Percentiles rank a stretch among this genome's conserved stretches.
Conservation (phyloP, 2,113 vertebrate species). For the Apus apus region DNA sequence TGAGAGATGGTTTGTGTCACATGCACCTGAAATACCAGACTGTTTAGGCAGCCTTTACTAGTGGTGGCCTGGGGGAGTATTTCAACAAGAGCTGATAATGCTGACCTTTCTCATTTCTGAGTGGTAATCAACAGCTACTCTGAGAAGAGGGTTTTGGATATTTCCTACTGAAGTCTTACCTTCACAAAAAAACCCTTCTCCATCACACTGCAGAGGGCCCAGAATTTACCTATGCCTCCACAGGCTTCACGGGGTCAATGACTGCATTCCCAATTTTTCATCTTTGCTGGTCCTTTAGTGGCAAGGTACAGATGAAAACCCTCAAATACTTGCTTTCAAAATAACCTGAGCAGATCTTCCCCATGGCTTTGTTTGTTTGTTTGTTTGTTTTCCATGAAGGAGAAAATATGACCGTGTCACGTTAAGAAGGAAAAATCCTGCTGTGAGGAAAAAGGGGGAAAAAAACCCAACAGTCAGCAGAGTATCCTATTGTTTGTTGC, state of each 20-base stretch:
- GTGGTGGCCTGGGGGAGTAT: neutral
- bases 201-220: too few species aligned
- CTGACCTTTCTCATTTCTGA: neutral
- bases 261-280: neutral
- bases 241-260: neutral
- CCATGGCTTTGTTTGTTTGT: neutral
- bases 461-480: neutral
- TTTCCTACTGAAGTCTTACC: neutral
- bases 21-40: rapidly evolving
- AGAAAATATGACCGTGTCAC: neutral
- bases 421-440: neutral
- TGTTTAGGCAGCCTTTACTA: rapidly evolving
- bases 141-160: neutral
- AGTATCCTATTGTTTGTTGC: neutral
- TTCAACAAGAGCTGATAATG: neutral
- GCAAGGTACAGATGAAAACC: neutral
- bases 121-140: neutral
- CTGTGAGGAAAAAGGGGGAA: neutral
- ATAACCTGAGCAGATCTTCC: neutral
- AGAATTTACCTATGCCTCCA: neutral
- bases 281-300: neutral
- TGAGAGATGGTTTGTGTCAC: neutral
- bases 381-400: neutral
- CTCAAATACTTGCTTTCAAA: neutral
- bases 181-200: neutral